Evolutionary conservation across 2,113 vertebrate genomes (phyloP), one percentile per base, ranked within the genome.

Genomic region (Solea solea): DNA sequence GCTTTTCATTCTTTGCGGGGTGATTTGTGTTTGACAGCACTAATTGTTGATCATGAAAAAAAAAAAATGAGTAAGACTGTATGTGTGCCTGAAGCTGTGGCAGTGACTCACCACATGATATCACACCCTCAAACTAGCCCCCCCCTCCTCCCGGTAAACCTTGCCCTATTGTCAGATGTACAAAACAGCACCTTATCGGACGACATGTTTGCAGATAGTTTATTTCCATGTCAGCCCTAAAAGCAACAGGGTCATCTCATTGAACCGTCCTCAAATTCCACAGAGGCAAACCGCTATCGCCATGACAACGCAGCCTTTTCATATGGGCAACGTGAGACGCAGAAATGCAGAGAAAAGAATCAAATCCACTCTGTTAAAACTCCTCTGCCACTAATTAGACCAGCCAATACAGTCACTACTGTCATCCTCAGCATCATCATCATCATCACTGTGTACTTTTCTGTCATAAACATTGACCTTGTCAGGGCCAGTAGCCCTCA

Each of bases 291-390:
- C 78, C 48, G 54, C 70, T 11, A 88, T 93, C 86, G 50, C 92
- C 90, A 92, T 93, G 90, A 89, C 91, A 87, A 91, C 92, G 3
- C 76, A 72, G 76, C 67, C 56, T 72, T 68, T 80, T 71, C 74
- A 7, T 44, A 25, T 69, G 28, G 75, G 81, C 57, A 51, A 56
- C 9, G 27, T 54, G 50, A 82, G 83, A 54, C 60, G 72, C n/a
- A 55, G 44, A 83, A 71, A 75, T 60, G 39, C 41, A 50, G 52
- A 21, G 53, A 76, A 86, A 90, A 83, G 86, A 88, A 90, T 88
- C 50, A 78, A 76, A 89, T 91, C 78, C 90, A 72, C 83, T 89
- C 92, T 84, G 81, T 90, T 88, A 84, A 82, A 83, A 83, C 68
- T 77, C 80, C 68, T 77, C 80, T 45, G 71, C 55, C 67, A 64